Conservation (phyloP, 2,888 invertebrate genomes). For the Stomorhina lunata region DNA sequence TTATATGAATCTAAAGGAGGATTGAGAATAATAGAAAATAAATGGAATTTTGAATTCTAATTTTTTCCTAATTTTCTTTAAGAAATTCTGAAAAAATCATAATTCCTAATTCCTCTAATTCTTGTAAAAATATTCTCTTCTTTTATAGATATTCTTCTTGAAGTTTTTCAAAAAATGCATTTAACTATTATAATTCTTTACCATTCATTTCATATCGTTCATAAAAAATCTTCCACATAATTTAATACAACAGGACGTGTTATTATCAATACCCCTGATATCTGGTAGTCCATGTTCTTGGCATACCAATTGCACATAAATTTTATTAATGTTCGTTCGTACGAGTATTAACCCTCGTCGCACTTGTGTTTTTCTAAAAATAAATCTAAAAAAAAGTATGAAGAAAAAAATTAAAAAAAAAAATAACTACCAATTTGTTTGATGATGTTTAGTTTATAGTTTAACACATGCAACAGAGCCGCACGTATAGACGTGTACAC, state of each 20-base stretch:
- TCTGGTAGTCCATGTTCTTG: conserved; percentile 22
- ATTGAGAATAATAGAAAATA: no score
- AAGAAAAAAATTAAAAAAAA: not conserved
- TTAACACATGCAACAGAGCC: conserved; percentile 23
- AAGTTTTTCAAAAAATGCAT: conserved; percentile 7
- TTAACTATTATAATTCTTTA: conserved; percentile 6
- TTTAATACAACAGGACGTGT: conserved; percentile 62
- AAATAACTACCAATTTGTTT: conserved; percentile 21
- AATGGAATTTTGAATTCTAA: no score
- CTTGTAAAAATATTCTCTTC: no score
- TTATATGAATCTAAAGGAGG: not conserved
- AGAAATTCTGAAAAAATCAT: no score
- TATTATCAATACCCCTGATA: conserved; percentile 46
- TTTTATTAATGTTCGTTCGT: conserved; percentile 42
- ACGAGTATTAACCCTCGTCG: not conserved
- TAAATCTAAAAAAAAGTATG: conserved; percentile 29
- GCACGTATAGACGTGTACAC: not conserved
- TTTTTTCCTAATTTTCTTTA: no score
- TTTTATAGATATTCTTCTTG: no score
- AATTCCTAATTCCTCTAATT: no score
- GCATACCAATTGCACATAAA: conserved; percentile 50
- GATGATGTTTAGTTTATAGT: conserved; percentile 24
- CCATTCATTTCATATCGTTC: conserved; percentile 21
- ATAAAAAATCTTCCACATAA: conserved; percentile 37
- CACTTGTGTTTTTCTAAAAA: conserved; percentile 46